Base-by-base conservation (phyloP, 2,797 vertebrate genomes). In the Cryptoblepharus egeriae region DNA sequence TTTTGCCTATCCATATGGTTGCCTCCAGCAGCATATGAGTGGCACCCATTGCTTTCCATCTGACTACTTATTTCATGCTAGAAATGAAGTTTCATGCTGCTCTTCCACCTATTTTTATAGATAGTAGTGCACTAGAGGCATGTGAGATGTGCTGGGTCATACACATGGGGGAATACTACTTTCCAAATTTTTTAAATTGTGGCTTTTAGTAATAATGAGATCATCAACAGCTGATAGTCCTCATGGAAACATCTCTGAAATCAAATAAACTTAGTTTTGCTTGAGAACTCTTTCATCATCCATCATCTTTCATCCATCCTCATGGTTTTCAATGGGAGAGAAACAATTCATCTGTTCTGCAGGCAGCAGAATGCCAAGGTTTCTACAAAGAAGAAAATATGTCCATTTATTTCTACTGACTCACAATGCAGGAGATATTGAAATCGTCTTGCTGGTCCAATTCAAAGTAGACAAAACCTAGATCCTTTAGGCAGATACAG, bases 261-360 rank as follows among this genome's bases (percentile, higher is more conserved):
- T 20, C 9, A 20, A 30, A 75, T 37, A 30, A 75, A 83, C 92
- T 88, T 58, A 95, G 93, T 95, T 96, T 80, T 94, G 93, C 63
- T 95, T 96, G 78, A 94, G 78, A 1, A 94, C 93, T 89, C 92
- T 93, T 45, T 81, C 92, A 80, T 95, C 94, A 83, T 92, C 86
- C 70, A 77, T n/a, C n/a, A n/a, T n/a, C n/a, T n/a, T n/a, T n/a
- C n/a, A 35, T 87, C 84, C 88, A 72, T 83, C 84, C 35, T 87
- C 85, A 3, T 80, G 30, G 35, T 71, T 89, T 87, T 87, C 77
- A 15, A 42, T 30, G 32, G 77, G 70, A 82, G 16, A 78, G 11
- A 83, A 71, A 37, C 75, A 80, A 24, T 75, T 64, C 1, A 13
- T 84, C 65, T 85, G 84, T 22, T 89, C 81, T 55, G 49, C 3